Evolutionary conservation across 2,113 vertebrate species (phyloP).

Genomic region (Aramus guarauna): DNA sequence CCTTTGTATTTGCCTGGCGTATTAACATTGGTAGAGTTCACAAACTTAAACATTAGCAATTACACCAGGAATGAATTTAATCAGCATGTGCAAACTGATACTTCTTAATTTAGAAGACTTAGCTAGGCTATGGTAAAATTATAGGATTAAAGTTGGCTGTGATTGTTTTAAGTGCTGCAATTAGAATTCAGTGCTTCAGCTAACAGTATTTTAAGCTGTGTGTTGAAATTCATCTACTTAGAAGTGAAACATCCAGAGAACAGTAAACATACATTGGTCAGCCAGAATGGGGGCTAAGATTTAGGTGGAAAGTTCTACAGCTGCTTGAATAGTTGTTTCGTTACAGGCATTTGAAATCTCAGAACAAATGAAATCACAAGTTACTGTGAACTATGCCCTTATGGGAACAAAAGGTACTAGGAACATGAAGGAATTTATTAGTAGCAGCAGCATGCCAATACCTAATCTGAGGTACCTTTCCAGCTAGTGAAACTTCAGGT

Average conservation of each 20-base stretch:
- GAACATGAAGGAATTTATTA: neutral
- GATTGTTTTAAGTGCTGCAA: neutral
- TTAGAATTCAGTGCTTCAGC: neutral
- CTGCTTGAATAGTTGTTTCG: neutral
- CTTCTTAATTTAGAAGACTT: neutral
- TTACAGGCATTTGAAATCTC: neutral
- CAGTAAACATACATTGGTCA: neutral
- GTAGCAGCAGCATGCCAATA: neutral
- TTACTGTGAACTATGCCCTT: neutral
- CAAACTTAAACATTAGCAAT: neutral
- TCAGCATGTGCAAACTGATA: neutral
- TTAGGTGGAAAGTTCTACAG: neutral
- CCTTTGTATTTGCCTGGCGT: neutral
- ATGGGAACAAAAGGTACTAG: neutral
- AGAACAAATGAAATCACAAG: neutral
- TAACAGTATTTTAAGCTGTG: neutral
- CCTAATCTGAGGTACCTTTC: neutral
- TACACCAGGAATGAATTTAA: neutral
- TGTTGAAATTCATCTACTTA: neutral
- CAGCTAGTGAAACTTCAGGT: neutral
- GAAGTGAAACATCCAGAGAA: neutral
- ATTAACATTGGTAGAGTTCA: neutral
- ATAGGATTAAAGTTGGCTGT: neutral
- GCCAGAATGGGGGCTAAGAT: neutral
- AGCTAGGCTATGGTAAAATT: constrained; percentile 8